These are phyloP conservation scores for Simalia tracyae DNA, from an alignment of 2,797 vertebrate genomes.

Conservation along the genomic window DNA sequence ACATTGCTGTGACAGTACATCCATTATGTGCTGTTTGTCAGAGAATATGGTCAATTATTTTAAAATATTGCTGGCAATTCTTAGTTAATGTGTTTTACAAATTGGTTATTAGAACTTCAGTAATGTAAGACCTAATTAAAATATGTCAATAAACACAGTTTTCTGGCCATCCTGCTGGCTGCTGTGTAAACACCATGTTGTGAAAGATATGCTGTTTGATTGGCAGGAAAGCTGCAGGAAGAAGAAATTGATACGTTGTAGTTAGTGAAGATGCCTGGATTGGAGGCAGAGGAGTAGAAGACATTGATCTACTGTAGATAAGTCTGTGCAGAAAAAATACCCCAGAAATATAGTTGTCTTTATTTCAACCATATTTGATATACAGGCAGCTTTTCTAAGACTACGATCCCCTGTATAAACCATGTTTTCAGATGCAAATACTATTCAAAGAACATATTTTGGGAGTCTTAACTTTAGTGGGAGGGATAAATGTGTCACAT, in stretches of 20 bases:
- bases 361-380: neutral
- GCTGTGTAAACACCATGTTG: fast-evolving
- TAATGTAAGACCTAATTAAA: neutral
- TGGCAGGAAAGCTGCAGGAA: neutral
- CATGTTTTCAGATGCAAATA: neutral
- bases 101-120: neutral
- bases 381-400: neutral
- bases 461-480: neutral
- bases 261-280: neutral
- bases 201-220: neutral
- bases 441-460: neutral
- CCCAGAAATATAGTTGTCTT: fast-evolving
- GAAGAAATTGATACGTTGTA: neutral
- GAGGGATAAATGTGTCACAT: neutral
- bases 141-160: fast-evolving
- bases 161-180: fast-evolving
- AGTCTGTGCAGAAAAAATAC: neutral
- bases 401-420: fast-evolving
- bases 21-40: fast-evolving
- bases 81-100: slow-evolving; percentile 49
- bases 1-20: neutral
- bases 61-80: slow-evolving; percentile 35
- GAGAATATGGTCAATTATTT: slow-evolving; percentile 26
- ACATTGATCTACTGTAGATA: neutral
- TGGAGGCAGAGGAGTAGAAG: neutral